Evolutionary conservation across 1,140 invertebrate genomes (phyloP), one percentile per base, ranked within the genome.

Genomic region (Drosophila ficusphila): DNA sequence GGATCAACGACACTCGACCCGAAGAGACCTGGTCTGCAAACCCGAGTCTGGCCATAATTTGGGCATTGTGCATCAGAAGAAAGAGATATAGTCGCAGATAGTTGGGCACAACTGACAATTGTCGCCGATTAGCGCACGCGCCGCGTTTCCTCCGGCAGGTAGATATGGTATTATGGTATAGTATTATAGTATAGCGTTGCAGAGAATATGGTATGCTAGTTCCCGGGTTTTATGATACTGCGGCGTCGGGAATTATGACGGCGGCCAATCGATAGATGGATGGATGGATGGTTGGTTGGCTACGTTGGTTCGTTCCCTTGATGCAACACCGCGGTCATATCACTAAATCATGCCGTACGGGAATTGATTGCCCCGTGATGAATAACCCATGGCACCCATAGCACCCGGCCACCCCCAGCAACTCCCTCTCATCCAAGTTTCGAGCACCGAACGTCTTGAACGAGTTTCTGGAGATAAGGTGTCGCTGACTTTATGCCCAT

Each of bases 1-100:
- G 60, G 76, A 86, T 85, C 56, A 86, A 68, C 60, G 81, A 85
- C 65, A 85, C 64, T 38, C 21, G 11, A 29, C n/a, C n/a, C n/a
- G 39, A 25, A 2, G 16, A 9, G 12, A 61, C 16, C 29, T 12
- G 41, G 25, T 51, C 56, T 62, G 42, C 39, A 11, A 33, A 46
- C 14, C 23, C n/a, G 61, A 64, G 69, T 69, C 70, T 75, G 76
- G 58, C 38, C 79, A 79, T 72, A 12, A 75, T 83, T 75, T 83
- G 39, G 18, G 33, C 51, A 77, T 81, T 76, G 53, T 79, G 27
- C 47, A 57, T 19, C 47, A 47, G 11, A 18, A 33, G 41, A 56
- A 16, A 23, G 3, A 7, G 23, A 54, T 54, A 8, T 9, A 11
- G 7, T 46, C 16, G 3, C 42, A 27, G 42, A 46, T 46, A 14